phyloP scores from a whole-genome alignment of 2,888 invertebrate genomes.

The Amphipoea lucens region DNA sequence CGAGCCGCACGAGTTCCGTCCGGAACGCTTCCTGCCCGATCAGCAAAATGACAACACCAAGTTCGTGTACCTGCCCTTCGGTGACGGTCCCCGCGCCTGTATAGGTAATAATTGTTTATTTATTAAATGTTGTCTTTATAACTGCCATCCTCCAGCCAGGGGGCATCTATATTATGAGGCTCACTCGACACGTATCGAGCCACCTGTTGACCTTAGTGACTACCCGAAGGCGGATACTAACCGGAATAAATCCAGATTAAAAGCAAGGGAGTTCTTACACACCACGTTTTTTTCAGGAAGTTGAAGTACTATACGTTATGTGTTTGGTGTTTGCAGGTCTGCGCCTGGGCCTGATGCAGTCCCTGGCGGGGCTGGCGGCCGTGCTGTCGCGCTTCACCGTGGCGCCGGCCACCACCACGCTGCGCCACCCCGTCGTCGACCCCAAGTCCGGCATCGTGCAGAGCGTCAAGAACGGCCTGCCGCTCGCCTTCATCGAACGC shows the following conservation, averaged over 20 bases:
- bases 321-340: conserved; percentile 72
- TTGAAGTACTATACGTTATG: not conserved
- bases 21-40: conserved; percentile 77
- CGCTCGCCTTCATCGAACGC: conserved; percentile 70
- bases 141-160: too few species aligned
- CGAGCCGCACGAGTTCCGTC: conserved; percentile 75
- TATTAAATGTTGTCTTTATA: not conserved
- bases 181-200: not conserved
- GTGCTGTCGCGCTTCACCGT: conserved; percentile 75
- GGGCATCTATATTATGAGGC: not conserved
- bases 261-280: not conserved
- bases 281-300: too few species aligned
- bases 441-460: conserved; percentile 77
- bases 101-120: conserved; percentile 73
- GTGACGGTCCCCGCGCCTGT: conserved; percentile 81
- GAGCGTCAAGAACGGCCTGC: conserved; percentile 75
- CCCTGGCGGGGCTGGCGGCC: conserved; percentile 81
- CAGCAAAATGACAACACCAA: conserved; percentile 69
- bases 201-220: not conserved
- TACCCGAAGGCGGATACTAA: not conserved
- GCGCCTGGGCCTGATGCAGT: conserved; percentile 82
- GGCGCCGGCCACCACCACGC: conserved; percentile 70
- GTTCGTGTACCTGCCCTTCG: conserved; percentile 80
- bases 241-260: not conserved
- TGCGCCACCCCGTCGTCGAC: conserved; percentile 70